Evolutionary conservation across 2,113 vertebrate species (phyloP).

Genomic region (Myrmecobius fasciatus): DNA sequence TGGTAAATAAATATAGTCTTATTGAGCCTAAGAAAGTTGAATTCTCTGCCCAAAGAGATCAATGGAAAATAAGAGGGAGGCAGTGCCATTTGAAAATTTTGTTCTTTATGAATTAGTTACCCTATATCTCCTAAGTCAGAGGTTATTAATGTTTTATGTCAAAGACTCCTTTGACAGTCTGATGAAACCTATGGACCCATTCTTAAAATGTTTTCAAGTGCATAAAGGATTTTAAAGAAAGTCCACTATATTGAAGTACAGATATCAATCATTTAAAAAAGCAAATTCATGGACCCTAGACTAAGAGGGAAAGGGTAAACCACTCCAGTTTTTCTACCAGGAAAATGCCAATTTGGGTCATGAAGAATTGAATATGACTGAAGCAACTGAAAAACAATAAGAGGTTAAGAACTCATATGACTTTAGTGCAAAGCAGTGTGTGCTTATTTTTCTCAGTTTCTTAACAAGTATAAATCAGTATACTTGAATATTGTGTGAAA

Average conservation of each 20-base stretch:
- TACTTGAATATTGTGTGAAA: conserved; percentile 4
- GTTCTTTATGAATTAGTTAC: background rate
- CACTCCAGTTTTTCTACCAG: background rate
- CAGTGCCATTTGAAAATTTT: background rate
- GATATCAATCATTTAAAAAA: background rate
- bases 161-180: background rate
- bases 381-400: background rate
- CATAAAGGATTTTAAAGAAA: background rate
- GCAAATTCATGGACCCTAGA: background rate
- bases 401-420: background rate
- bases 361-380: background rate
- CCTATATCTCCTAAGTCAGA: background rate
- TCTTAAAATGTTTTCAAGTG: background rate
- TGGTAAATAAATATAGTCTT: background rate
- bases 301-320: background rate
- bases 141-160: background rate
- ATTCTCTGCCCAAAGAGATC: background rate
- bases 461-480: background rate
- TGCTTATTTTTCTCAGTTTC: background rate
- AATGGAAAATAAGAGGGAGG: background rate
- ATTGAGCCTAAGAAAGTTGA: background rate
- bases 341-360: background rate
- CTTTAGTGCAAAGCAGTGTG: background rate
- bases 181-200: background rate
- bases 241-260: background rate